Percentiles rank a stretch among this genome's conserved stretches.
Evolutionary conservation across 2,113 vertebrate genomes (phyloP).

Genomic region (Anolis sagrei): DNA sequence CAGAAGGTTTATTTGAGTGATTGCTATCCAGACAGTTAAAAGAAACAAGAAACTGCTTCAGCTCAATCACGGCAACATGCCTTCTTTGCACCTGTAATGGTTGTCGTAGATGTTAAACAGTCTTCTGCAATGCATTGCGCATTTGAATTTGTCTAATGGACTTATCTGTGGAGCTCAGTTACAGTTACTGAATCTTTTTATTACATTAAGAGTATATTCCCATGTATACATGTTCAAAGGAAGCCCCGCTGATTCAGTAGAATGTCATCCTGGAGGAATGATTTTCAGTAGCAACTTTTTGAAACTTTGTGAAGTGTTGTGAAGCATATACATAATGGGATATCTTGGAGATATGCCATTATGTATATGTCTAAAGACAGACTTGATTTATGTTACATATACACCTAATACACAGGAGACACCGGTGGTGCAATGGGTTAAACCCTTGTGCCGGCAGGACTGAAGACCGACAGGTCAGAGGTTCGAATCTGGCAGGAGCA

Average conservation of each 20-base stretch:
- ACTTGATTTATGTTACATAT: too few relatives aligned
- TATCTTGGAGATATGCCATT: too few relatives aligned
- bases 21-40: not conserved
- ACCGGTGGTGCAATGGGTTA: too few relatives aligned
- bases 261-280: not conserved
- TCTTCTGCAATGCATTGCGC: not conserved
- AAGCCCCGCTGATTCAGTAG: not conserved
- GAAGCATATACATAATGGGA: not conserved
- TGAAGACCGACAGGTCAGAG: too few relatives aligned
- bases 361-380: too few relatives aligned
- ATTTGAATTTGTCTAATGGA: slow-evolving; percentile 35
- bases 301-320: slow-evolving; percentile 53
- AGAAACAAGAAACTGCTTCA: not conserved
- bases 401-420: too few relatives aligned
- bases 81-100: slow-evolving; percentile 18
- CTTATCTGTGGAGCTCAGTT: slow-evolving; percentile 34
- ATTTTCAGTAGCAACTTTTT: not conserved
- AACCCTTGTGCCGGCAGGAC: too few relatives aligned
- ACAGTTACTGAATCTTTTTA: slow-evolving; percentile 57
- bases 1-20: slow-evolving; percentile 15
- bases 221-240: not conserved
- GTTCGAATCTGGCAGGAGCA: too few relatives aligned
- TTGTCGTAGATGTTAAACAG: slow-evolving; percentile 44
- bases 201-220: not conserved
- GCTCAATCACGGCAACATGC: slow-evolving; percentile 25